A percentile compares a stretch with the other conserved stretches of the same genome.
Evolutionary conservation across 2,113 vertebrate genomes (phyloP).

Genomic region (Hemibagrus wyckioides): DNA sequence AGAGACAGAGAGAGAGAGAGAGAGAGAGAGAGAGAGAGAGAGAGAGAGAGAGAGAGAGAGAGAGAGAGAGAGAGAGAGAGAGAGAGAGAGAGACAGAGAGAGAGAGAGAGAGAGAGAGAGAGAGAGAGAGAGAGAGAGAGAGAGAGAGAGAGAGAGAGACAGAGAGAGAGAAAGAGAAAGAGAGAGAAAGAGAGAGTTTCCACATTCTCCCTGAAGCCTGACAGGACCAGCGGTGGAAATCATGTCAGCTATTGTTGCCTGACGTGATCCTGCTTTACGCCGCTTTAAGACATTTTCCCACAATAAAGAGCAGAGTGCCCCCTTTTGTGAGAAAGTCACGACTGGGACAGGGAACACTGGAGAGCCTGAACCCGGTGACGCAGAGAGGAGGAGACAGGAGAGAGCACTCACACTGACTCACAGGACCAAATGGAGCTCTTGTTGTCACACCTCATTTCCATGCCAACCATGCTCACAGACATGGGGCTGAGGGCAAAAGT

Average conservation of each 20-base stretch:
- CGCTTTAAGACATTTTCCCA: constrained; percentile 30
- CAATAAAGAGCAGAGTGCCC: constrained; percentile 33
- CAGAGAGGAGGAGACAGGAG: constrained; percentile 11
- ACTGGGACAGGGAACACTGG: constrained; percentile 37
- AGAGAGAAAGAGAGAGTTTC: constrained; percentile 2
- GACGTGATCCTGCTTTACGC: constrained; percentile 38
- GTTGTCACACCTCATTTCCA: constrained; percentile 16
- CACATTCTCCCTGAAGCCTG: constrained; percentile 19
- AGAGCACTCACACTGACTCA: constrained; percentile 21
- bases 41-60: not conserved
- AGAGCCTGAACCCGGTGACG: constrained; percentile 39
- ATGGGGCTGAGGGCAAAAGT: not conserved
- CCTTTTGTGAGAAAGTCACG: constrained; percentile 43
- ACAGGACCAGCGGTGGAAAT: constrained; percentile 26
- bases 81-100: not conserved
- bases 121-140: not conserved
- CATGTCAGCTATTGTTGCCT: constrained; percentile 22
- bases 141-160: not conserved
- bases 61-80: not conserved
- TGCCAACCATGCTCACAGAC: constrained; percentile 21
- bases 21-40: not conserved
- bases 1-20: not conserved
- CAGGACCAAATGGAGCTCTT: not conserved
- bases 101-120: not conserved
- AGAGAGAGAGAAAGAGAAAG: no score